Conservation (phyloP, 2,113 vertebrate species). For the Columba livia region DNA sequence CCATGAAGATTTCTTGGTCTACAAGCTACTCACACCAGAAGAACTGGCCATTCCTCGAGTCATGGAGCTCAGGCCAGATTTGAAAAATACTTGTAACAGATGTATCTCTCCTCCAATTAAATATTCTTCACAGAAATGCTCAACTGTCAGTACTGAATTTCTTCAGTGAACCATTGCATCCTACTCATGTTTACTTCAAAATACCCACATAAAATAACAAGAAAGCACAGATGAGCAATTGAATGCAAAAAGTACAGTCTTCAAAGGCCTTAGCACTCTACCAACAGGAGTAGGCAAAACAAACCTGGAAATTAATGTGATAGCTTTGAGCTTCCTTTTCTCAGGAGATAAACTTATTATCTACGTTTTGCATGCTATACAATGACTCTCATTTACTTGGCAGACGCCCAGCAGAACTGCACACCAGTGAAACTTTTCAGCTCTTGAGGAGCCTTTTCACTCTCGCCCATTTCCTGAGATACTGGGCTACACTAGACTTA, state of each 20-base stretch:
- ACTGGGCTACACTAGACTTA: fast-evolving
- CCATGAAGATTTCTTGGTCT: not conserved
- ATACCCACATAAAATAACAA: not conserved
- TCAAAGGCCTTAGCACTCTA: not conserved
- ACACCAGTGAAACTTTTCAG: not conserved
- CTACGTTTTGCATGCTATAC: not conserved
- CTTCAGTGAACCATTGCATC: not conserved
- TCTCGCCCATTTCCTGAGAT: not conserved
- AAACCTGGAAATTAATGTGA: not conserved
- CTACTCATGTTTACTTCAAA: not conserved
- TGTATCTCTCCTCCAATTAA: not conserved
- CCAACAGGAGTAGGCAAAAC: not conserved
- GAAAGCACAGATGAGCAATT: not conserved
- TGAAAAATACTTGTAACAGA: not conserved
- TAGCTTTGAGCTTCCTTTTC: not conserved
- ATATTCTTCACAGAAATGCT: not conserved
- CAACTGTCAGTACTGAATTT: not conserved
- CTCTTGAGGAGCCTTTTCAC: not conserved
- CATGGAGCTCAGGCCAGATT: not conserved
- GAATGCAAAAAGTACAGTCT: not conserved
- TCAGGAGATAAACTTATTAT: not conserved
- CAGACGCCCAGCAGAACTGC: not conserved
- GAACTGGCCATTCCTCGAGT: not conserved
- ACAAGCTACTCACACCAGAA: not conserved
- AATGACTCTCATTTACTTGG: not conserved